Base-by-base conservation (phyloP, 1,140 invertebrate species). In the Pygmarrhopalites habei region DNA sequence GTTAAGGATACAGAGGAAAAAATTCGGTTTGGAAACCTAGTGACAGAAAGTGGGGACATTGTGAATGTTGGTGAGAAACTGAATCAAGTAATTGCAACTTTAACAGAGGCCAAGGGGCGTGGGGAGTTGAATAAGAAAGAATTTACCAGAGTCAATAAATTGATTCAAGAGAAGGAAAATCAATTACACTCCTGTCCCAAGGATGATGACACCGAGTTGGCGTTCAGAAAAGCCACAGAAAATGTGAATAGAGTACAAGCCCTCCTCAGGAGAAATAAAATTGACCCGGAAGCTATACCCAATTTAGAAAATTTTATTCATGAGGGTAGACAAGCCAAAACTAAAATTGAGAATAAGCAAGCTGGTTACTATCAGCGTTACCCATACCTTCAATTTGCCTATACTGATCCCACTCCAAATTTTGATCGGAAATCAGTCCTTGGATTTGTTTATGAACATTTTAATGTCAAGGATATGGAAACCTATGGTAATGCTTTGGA, bases 401-500 rank as follows among this genome's bases (percentile, higher is more conserved):
- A 52, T 66, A 82, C 82, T 63, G 81, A 85, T 77, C 86, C 88
- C 35, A 79, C 84, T 0, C 53, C 47, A 17, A 83, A 88, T 77
- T 97, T 97, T 76, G 83, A 93, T 74, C 75, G 81, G 4, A 74
- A 77, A 0, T 80, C 82, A 63, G 89, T 98, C 0, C 82, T 85
- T 71, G 95, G 95, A 28, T 79, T 90, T 19, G 84, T 93, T 2
- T 85, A 86, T 65, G 81, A 86, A 62, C 76, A 95, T 39, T 83
- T 98, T 23, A 80, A 81, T 56, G 78, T 95, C 0, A 83, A 82
- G 58, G 86, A 96, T 75, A 76, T 66, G 5, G 52, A 64, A n/a
- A 77, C 74, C 32, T 82, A 83, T 74, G 85, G 85, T 25, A 85
- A 86, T 63, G 94, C 94, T 17, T 75, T 98, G 29, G 90, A 95